These are phyloP conservation scores for Cistogaster globosa DNA, from an alignment of 2,888 invertebrate genomes.

Conservation along the genomic window DNA sequence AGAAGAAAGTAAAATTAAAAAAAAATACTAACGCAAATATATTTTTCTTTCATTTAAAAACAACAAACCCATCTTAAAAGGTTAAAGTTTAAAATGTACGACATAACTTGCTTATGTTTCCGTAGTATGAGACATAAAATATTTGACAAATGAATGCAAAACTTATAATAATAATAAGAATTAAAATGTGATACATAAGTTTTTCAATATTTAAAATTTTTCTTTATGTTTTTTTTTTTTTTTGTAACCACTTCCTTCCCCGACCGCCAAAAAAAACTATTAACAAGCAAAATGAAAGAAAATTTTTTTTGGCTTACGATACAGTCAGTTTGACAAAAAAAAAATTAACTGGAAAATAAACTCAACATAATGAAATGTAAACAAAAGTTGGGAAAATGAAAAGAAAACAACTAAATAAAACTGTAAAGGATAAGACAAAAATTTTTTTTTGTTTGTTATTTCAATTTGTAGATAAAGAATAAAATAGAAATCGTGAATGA, in stretches of 20 bases:
- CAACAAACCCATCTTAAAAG: slow-evolving; percentile 64
- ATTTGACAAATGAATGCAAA: slow-evolving; percentile 23
- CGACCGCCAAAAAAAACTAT: background rate
- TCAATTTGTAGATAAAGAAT: background rate
- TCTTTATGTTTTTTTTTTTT: background rate
- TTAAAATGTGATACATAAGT: background rate
- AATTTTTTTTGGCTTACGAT: slow-evolving; percentile 48
- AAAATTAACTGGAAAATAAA: slow-evolving; percentile 31
- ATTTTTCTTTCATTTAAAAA: slow-evolving; percentile 41
- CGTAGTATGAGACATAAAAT: slow-evolving; percentile 40
- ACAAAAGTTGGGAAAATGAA: slow-evolving; percentile 65
- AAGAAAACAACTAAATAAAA: slow-evolving; percentile 64
- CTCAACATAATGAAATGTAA: slow-evolving; percentile 63
- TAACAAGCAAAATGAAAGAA: slow-evolving; percentile 65
- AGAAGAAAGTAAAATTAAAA: background rate
- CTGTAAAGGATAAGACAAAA: background rate
- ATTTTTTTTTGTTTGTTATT: too few relatives aligned
- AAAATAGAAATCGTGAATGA: background rate
- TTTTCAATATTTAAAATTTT: background rate
- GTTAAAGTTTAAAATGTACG: slow-evolving; percentile 65
- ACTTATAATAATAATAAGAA: background rate
- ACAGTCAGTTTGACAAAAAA: slow-evolving; percentile 5
- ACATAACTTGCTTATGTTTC: slow-evolving; percentile 60
- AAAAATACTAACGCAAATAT: background rate
- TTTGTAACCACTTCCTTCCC: background rate